These are phyloP conservation scores for Drosophila leonis DNA, from an alignment of 2,888 invertebrate genomes.

Conservation along the genomic window DNA sequence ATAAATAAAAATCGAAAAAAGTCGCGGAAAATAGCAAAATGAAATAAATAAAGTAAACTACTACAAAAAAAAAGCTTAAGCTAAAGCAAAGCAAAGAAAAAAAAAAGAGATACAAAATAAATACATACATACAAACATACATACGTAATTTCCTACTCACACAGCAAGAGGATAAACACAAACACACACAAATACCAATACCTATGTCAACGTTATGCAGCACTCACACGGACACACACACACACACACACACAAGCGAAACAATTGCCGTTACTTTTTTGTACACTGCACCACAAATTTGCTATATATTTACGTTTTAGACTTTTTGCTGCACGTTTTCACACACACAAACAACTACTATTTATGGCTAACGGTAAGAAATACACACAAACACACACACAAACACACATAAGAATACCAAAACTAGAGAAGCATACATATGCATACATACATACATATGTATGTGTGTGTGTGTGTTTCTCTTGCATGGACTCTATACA, in stretches of 20 bases:
- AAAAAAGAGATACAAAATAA: constrained; percentile 12
- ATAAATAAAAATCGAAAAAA: constrained; percentile 21
- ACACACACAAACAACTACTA: constrained; percentile 57
- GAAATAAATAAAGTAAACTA: constrained; percentile 43
- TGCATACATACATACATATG: not conserved
- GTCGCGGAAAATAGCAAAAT: constrained; percentile 7
- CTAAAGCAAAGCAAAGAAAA: constrained; percentile 14
- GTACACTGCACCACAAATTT: constrained; percentile 60
- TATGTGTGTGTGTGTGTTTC: constrained; percentile 23
- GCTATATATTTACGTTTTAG: constrained; percentile 57
- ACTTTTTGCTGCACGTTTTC: constrained; percentile 70
- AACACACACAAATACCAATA: constrained; percentile 17
- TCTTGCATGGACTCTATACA: constrained; percentile 29
- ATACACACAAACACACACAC: constrained; percentile 17
- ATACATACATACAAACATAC: constrained; percentile 29
- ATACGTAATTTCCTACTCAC: constrained; percentile 70
- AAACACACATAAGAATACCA: constrained; percentile 20
- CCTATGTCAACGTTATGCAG: constrained; percentile 40
- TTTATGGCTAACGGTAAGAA: constrained; percentile 67
- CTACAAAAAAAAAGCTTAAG: constrained; percentile 28
- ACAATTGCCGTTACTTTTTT: constrained; percentile 58
- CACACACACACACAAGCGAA: constrained; percentile 10
- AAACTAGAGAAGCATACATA: constrained; percentile 9
- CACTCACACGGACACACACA: constrained; percentile 13
- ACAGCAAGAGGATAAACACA: constrained; percentile 34